A percentile compares a stretch with the other conserved stretches of the same genome.
Conservation (phyloP, 1,140 invertebrate genomes). For the Rhopalosiphum maidis region DNA sequence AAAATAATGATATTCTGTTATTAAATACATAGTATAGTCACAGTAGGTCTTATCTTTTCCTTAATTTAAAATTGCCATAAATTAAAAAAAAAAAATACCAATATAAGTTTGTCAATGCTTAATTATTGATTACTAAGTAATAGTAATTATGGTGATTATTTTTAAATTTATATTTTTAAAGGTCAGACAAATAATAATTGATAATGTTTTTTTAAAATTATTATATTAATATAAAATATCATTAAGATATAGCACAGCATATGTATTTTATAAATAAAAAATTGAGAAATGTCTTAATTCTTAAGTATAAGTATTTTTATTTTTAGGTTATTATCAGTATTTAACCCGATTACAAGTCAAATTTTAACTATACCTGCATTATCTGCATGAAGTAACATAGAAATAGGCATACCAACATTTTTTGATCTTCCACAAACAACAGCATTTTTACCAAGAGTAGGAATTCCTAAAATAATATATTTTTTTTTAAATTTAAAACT, state of each 20-base stretch:
- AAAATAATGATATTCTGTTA: not conserved
- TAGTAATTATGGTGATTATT: not conserved
- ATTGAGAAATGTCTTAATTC: not conserved
- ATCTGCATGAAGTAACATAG: constrained; percentile 80
- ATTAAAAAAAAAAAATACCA: not conserved
- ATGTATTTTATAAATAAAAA: not conserved
- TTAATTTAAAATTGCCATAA: not conserved
- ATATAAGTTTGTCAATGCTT: not conserved
- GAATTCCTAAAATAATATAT: constrained; percentile 68
- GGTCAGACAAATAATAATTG: not conserved
- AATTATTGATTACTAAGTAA: not conserved
- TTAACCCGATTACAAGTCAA: not conserved
- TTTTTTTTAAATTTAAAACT: not conserved
- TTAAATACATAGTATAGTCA: not conserved
- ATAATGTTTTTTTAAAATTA: not conserved
- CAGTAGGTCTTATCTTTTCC: not conserved
- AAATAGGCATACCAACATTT: constrained; percentile 87
- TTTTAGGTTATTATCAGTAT: not conserved
- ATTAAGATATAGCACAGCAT: too few species aligned
- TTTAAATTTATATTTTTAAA: not conserved
- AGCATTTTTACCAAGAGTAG: constrained; percentile 85
- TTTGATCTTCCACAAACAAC: constrained; percentile 88
- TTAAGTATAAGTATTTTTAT: not conserved
- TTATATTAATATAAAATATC: not conserved
- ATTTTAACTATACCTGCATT: constrained; percentile 62